Base-by-base conservation (phyloP, 2,797 vertebrate species). In the Acanthornis magna region DNA sequence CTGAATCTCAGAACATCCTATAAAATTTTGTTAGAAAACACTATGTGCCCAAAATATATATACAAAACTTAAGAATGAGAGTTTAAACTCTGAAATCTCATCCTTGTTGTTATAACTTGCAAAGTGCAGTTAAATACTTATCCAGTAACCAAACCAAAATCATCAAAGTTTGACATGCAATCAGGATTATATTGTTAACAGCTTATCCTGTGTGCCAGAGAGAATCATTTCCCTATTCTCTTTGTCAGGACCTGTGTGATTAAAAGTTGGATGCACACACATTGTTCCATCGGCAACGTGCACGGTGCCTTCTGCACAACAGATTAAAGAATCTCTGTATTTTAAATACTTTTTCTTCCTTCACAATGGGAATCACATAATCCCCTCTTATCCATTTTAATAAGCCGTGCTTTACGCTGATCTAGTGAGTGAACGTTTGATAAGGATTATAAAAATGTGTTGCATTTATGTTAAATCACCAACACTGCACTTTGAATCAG, bases 401-500 rank as follows among this genome's bases (percentile, higher is more conserved):
- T 96, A 96, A 97, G 80, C 70, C 51, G 48, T 81, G 85, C 82
- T 91, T 94, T 96, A 81, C 91, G 88, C 92, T 91, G 94, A 95
- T 95, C 91, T 91, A 71, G 68, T 72, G 85, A 96, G 94, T 77
- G 95, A 96, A 96, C 16, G 19, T 96, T 96, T 96, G 96, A 96
- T 97, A 96, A 96, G 82, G 94, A 96, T 97, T 97, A 97, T 87
- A 96, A 91, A 95, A 96, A 95, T 42, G 60, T 79, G 79, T 90
- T 94, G 93, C 34, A 11, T 91, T 97, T 91, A 40, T 88, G 91
- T 96, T 92, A 88, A 97, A 97, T 79, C 87, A 90, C 72, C 80
- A 76, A 12, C 75, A 25, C 34, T 74, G 72, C 26, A 38, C 87
- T 93, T 91, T 83, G 95, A 96, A 78, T 89, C 84, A 76, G 27